Conservation (phyloP, 2,888 invertebrate genomes). For the Agonum fuliginosum region DNA sequence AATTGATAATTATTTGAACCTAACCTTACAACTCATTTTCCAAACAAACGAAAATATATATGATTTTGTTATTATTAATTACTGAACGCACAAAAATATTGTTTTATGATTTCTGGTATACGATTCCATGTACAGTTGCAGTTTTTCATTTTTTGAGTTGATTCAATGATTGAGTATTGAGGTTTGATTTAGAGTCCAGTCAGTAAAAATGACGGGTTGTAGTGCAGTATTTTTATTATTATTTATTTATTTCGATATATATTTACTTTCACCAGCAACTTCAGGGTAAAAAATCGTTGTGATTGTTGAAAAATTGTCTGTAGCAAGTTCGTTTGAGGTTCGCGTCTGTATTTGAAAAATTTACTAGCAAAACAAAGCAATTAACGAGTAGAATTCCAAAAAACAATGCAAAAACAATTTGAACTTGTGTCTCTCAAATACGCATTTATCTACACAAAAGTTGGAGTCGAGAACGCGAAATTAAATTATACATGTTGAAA, state of each 20-base stretch:
- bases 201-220: not conserved
- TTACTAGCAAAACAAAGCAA: slow-evolving; percentile 7
- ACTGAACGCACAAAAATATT: no score
- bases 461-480: not conserved
- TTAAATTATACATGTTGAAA: slow-evolving; percentile 20
- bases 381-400: slow-evolving; percentile 14
- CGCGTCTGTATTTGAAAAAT: slow-evolving; percentile 8
- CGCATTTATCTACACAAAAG: not conserved
- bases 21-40: no score
- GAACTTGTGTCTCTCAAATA: slow-evolving; percentile 12
- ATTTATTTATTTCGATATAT: not conserved
- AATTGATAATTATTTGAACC: no score
- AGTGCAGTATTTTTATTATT: no score
- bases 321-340: not conserved
- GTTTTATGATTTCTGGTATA: no score
- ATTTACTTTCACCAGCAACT: not conserved
- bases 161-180: not conserved
- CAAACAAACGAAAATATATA: no score
- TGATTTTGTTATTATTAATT: no score
- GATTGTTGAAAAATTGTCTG: slow-evolving; percentile 14
- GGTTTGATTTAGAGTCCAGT: not conserved
- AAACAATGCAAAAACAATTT: slow-evolving; percentile 15
- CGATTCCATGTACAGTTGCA: no score
- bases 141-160: not conserved
- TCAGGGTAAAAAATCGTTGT: not conserved